A percentile compares a stretch with the other conserved stretches of the same genome.
These are phyloP conservation scores for Buteo buteo DNA, from an alignment of 2,113 vertebrate genomes.

Conservation along the genomic window DNA sequence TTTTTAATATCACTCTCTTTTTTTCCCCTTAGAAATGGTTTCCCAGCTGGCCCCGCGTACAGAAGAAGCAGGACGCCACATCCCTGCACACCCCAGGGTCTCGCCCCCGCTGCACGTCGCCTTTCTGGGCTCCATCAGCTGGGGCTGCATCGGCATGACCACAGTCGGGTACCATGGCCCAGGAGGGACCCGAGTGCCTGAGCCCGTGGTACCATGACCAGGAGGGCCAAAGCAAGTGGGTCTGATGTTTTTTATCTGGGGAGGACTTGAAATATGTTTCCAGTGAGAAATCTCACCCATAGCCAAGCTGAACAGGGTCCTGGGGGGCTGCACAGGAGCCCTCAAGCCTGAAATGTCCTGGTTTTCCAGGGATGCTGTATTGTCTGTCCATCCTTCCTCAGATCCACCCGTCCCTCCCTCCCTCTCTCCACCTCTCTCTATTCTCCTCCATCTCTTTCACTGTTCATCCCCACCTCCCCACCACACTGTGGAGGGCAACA, in stretches of 20 bases:
- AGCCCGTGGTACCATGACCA: rapidly evolving
- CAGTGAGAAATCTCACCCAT: background rate
- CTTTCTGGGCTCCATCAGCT: background rate
- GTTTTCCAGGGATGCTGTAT: background rate
- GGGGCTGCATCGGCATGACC: too few species aligned
- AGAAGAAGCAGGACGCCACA: rapidly evolving
- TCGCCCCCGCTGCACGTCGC: rapidly evolving
- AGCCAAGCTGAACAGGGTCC: too few species aligned
- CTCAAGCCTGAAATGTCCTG: background rate
- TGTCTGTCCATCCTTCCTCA: background rate
- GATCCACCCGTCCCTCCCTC: background rate
- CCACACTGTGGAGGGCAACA: background rate
- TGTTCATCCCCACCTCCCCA: background rate
- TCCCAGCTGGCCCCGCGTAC: rapidly evolving
- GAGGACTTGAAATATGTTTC: background rate
- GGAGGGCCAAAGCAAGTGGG: background rate
- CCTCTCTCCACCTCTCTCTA: background rate
- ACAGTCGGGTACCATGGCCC: background rate
- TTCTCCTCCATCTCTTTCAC: too few species aligned
- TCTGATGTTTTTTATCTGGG: background rate
- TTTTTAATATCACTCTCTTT: background rate
- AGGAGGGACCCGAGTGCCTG: background rate
- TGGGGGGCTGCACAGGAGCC: background rate
- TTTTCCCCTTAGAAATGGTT: background rate
- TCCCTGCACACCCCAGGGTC: background rate